Evolutionary conservation across 2,888 invertebrate species (phyloP).

Genomic region (Aethes cnicana): DNA sequence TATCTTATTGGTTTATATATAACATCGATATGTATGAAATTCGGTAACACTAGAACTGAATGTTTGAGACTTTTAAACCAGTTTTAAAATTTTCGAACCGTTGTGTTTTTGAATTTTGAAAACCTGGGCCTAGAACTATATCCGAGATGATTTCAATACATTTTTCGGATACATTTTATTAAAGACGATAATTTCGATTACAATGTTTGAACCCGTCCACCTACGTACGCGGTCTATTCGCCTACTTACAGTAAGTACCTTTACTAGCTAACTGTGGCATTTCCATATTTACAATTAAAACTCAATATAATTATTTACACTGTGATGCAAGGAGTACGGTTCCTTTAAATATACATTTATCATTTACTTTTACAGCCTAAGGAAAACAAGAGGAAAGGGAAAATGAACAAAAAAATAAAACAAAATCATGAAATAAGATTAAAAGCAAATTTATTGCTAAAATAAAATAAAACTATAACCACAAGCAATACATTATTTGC

Average conservation of each 20-base stretch:
- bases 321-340: slow-evolving; percentile 80
- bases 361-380: slow-evolving; percentile 47
- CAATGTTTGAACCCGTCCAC: slow-evolving; percentile 50
- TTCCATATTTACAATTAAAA: slow-evolving; percentile 64
- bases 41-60: slow-evolving; percentile 75
- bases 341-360: slow-evolving; percentile 74
- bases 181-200: slow-evolving; percentile 67
- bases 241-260: slow-evolving; percentile 55
- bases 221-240: slow-evolving; percentile 49
- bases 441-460: slow-evolving; percentile 83
- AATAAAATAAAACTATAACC: slow-evolving; percentile 80
- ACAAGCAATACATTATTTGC: slow-evolving; percentile 74
- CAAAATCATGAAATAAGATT: slow-evolving; percentile 66
- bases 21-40: slow-evolving; percentile 81
- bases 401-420: slow-evolving; percentile 66
- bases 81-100: slow-evolving; percentile 49
- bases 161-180: slow-evolving; percentile 56
- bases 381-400: slow-evolving; percentile 43
- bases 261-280: slow-evolving; percentile 54
- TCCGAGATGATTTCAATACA: slow-evolving; percentile 56
- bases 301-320: slow-evolving; percentile 63
- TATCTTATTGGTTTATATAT: slow-evolving; percentile 68
- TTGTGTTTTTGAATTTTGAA: slow-evolving; percentile 42
- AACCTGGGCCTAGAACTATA: slow-evolving; percentile 60
- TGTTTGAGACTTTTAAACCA: slow-evolving; percentile 47